A percentile compares a stretch with the other conserved stretches of the same genome.
These are phyloP conservation scores for Aselliscus stoliczkanus DNA, from an alignment of 2,797 vertebrate species.

Conservation along the genomic window DNA sequence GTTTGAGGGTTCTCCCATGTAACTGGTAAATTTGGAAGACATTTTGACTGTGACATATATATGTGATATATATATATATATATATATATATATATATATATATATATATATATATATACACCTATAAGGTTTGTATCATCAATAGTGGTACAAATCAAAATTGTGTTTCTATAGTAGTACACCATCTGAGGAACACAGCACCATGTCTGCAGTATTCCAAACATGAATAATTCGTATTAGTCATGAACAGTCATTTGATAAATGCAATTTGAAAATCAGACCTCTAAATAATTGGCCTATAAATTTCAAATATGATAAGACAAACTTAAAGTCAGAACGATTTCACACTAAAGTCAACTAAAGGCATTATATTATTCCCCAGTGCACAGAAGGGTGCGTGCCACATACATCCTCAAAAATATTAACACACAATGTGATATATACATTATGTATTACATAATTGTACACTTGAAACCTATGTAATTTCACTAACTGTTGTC, in stretches of 20 bases:
- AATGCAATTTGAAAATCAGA: not conserved
- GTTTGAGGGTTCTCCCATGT: not conserved
- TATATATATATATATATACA: too few species aligned
- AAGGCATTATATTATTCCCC: not conserved
- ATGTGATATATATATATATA: too few species aligned
- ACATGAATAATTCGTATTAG: not conserved
- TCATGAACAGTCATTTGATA: not conserved
- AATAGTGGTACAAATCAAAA: not conserved
- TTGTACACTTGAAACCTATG: too few species aligned
- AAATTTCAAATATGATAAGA: not conserved
- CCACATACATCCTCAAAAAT: not conserved
- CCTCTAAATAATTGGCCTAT: not conserved
- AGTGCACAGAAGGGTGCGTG: not conserved
- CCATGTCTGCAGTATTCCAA: not conserved
- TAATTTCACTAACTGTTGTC: too few species aligned
- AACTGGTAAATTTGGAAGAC: not conserved
- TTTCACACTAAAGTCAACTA: not conserved
- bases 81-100: too few species aligned
- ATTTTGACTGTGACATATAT: not conserved
- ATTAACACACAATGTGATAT: too few species aligned
- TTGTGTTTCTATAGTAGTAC: not conserved
- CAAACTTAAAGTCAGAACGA: not conserved
- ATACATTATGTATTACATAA: too few species aligned
- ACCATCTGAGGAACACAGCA: not conserved
- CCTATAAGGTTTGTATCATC: not conserved